phyloP scores from a whole-genome alignment of 1,140 invertebrate genomes.

The Stegodyphus dumicola region DNA sequence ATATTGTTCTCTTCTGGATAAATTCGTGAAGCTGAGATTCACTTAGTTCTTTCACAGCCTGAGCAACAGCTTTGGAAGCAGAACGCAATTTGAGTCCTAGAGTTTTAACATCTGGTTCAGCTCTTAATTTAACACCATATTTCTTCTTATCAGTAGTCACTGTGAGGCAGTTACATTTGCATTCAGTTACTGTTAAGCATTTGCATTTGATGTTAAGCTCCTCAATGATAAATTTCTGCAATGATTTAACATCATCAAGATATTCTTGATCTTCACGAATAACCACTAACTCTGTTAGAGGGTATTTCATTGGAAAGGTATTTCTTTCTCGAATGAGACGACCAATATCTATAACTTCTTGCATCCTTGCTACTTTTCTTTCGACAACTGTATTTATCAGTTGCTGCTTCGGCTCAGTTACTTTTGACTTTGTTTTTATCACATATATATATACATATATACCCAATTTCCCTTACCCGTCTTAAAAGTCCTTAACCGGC shows the following conservation, averaged over 20 bases:
- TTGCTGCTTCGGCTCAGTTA: too few relatives aligned
- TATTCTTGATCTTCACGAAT: slow-evolving; percentile 87
- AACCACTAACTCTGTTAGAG: slow-evolving; percentile 93
- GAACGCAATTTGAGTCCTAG: slow-evolving; percentile 89
- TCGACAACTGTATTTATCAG: slow-evolving; percentile 91
- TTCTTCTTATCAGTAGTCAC: slow-evolving; percentile 91
- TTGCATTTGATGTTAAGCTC: slow-evolving; percentile 88
- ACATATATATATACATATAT: too few relatives aligned
- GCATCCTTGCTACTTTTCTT: slow-evolving; percentile 89
- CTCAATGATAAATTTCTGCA: slow-evolving; percentile 89
- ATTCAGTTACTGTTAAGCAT: too few relatives aligned
- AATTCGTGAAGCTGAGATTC: slow-evolving; percentile 85
- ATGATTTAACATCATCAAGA: slow-evolving; percentile 82
- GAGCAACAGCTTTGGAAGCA: slow-evolving; percentile 88
- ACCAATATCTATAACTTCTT: slow-evolving; percentile 94
- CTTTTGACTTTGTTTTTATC: too few relatives aligned
- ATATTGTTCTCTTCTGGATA: slow-evolving; percentile 78
- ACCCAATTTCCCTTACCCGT: too few relatives aligned
- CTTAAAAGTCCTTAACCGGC: too few relatives aligned
- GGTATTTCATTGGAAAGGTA: slow-evolving; percentile 95
- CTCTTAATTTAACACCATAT: slow-evolving; percentile 92
- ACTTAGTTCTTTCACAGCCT: slow-evolving; percentile 83
- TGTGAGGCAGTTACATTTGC: slow-evolving; percentile 74
- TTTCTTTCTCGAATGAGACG: slow-evolving; percentile 91
- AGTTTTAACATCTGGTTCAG: slow-evolving; percentile 91